Evolutionary conservation across 2,113 vertebrate genomes (phyloP), one percentile per base, ranked within the genome.

Genomic region (Xenopus laevis): DNA sequence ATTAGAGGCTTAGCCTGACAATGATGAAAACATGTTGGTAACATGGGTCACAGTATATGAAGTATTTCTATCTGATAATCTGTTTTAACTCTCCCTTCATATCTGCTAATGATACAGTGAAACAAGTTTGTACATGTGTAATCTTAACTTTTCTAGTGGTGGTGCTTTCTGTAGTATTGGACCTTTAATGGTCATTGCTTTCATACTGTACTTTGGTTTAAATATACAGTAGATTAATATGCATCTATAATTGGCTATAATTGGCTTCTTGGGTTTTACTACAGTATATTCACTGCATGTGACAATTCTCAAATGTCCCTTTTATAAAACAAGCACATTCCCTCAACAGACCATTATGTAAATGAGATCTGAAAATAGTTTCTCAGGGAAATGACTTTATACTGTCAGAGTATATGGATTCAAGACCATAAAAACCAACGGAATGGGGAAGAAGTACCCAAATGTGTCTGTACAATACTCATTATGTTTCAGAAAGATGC

Each of bases 351-450:
- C 70, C 59, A 2, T 81, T 86, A 84, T 83, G 82, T 77, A 86
- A 83, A 85, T 79, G 73, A 79, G 79, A 76, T 78, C 83, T 72
- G 77, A 78, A 80, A 86, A 82, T 9, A 69, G 21, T 60, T 83
- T 81, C 65, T 79, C 55, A 67, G 75, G 76, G 44, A 79, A 78
- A 1, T 81, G 61, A 63, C 74, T 79, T 72, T 77, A 79, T 80
- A 81, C 80, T 86, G 79, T 77, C 68, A 80, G 78, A 71, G 10
- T 30, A 58, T 58, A 40, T 2, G 0, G 75, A 68, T 33, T 80
- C 21, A 30, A 72, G 64, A 77, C 33, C 63, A 52, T 65, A 74
- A 60, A 52, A 83, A 45, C 18, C 70, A 79, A 55, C 18, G 68
- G 71, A 27, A 0, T 3, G 4, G 69, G 67, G 79, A 78, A 81